Percentiles rank a stretch among this genome's conserved stretches.
Evolutionary conservation across 1,140 invertebrate species (phyloP).

Genomic region (Monomorium pharaonis): DNA sequence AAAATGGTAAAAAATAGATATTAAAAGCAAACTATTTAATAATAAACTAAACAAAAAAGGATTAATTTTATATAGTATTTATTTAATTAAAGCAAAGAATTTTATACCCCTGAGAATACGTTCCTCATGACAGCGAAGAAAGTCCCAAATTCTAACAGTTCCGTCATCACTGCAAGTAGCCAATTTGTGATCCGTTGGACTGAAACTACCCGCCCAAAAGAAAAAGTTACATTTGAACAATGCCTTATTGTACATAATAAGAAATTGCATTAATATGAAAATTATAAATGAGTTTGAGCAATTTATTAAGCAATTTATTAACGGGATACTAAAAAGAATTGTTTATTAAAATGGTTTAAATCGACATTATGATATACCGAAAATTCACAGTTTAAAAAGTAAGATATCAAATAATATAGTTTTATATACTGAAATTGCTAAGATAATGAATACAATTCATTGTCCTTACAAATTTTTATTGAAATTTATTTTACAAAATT

Average conservation of each 20-base stretch:
- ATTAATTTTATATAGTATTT: background rate
- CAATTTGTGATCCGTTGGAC: constrained; percentile 99
- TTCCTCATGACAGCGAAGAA: constrained; percentile 98
- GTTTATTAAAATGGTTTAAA: background rate
- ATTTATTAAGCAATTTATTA: constrained; percentile 54
- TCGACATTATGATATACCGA: background rate
- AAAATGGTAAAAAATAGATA: background rate
- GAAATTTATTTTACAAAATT: constrained; percentile 40
- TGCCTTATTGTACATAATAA: constrained; percentile 48
- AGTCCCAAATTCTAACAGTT: constrained; percentile 99
- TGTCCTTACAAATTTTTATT: constrained; percentile 60
- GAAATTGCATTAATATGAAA: constrained; percentile 52
- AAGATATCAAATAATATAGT: constrained; percentile 10
- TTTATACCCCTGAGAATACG: constrained; percentile 95
- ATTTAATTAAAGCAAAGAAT: background rate
- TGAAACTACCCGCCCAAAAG: constrained; percentile 92
- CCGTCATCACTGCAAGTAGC: constrained; percentile 99
- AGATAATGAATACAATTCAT: constrained; percentile 31
- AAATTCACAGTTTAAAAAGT: background rate
- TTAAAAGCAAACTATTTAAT: background rate
- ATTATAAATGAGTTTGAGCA: constrained; percentile 12
- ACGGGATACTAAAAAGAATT: background rate
- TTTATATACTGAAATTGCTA: background rate
- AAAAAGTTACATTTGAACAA: constrained; percentile 71
- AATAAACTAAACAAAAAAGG: background rate